A percentile compares a stretch with the other conserved stretches of the same genome.
Evolutionary conservation across 2,797 vertebrate genomes (phyloP).

Genomic region (Hybognathus amarus): DNA sequence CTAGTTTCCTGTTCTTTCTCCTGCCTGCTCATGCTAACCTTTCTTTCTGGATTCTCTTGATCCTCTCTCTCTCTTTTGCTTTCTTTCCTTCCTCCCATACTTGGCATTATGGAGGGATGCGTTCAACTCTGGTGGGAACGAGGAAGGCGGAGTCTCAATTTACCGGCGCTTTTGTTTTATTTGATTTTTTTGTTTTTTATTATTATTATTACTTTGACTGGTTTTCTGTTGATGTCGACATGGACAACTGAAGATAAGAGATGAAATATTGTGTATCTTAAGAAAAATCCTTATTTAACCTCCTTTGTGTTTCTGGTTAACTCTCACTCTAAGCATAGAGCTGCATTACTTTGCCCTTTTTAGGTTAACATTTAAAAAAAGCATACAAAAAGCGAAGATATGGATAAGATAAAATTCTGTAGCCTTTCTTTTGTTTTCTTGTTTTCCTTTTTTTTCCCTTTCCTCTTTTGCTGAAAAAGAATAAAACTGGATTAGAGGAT

Average conservation of each 20-base stretch:
- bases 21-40: conserved; percentile 14
- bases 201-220: conserved; percentile 60
- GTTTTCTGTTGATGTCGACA: conserved; percentile 65
- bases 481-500: conserved; percentile 82
- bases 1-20: conserved; percentile 17
- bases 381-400: conserved; percentile 64
- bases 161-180: conserved; percentile 64
- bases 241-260: conserved; percentile 60
- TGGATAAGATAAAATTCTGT: conserved; percentile 69
- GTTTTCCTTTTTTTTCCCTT: conserved; percentile 64
- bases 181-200: conserved; percentile 53
- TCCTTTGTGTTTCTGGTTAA: conserved; percentile 73
- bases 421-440: conserved; percentile 71
- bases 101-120: conserved; percentile 25
- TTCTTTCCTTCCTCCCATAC: conserved; percentile 1
- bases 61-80: conserved; percentile 12
- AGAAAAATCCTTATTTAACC: conserved; percentile 78
- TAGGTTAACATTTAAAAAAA: conserved; percentile 71
- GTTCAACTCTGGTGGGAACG: conserved; percentile 23
- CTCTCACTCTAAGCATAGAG: conserved; percentile 71
- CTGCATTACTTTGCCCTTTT: conserved; percentile 68
- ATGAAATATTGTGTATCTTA: conserved; percentile 75
- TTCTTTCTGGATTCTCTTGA: conserved; percentile 29
- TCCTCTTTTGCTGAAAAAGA: conserved; percentile 78
- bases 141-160: conserved; percentile 62